Percentiles rank a stretch among this genome's conserved stretches.
Conservation (phyloP, 1,140 invertebrate species). For the Halesus radiatus region DNA sequence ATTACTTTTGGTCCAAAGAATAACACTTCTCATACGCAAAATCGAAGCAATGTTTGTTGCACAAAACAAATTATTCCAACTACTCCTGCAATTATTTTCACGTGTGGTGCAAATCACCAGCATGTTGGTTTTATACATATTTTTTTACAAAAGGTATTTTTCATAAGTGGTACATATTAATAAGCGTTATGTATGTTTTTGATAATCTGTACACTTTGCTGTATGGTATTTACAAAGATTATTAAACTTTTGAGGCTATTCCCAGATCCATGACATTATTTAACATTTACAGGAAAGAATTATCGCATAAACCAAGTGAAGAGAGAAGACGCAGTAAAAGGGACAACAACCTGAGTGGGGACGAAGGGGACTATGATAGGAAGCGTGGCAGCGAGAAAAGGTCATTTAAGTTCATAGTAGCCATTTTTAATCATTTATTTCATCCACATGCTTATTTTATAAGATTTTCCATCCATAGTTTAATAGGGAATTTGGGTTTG, state of each 20-base stretch:
- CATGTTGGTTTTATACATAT: constrained; percentile 48
- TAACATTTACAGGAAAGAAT: constrained; percentile 65
- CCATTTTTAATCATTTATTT: neutral
- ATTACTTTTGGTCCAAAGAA: neutral
- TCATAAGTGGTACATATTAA: neutral
- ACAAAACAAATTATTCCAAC: no score
- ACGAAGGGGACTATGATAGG: constrained; percentile 72
- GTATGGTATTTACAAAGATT: neutral
- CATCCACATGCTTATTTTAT: constrained; percentile 2
- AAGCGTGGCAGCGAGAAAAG: constrained; percentile 72
- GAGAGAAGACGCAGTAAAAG: constrained; percentile 69
- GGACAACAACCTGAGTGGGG: constrained; percentile 65
- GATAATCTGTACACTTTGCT: neutral
- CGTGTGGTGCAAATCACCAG: constrained; percentile 60
- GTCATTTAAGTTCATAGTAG: constrained; percentile 58
- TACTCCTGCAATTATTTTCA: no score
- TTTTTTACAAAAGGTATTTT: constrained; percentile 52
- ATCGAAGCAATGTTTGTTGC: neutral
- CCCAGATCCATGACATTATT: no score
- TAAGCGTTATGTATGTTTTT: neutral
- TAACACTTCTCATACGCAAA: neutral
- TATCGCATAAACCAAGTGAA: constrained; percentile 63
- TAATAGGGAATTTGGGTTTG: no score
- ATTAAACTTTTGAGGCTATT: no score
- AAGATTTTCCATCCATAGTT: neutral